Evolutionary conservation across 2,113 vertebrate species (phyloP).

Genomic region (Hirundichthys speculiger): DNA sequence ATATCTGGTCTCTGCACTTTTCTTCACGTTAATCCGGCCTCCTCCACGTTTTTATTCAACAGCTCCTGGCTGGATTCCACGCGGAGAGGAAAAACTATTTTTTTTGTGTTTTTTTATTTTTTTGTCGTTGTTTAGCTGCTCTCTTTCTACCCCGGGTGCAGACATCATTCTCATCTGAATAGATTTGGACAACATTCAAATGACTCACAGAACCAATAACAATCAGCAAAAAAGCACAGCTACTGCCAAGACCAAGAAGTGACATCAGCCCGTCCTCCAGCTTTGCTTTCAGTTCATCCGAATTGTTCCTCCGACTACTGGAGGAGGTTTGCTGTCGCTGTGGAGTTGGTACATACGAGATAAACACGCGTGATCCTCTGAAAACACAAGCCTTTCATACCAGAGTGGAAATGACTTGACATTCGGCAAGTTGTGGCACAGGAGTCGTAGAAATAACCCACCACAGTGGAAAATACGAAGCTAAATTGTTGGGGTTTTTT

Average conservation of each 20-base stretch:
- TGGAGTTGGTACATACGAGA: not conserved
- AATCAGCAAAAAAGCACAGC: conserved; percentile 1
- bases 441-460: not conserved
- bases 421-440: not conserved
- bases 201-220: not conserved
- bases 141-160: not conserved
- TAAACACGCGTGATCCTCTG: not conserved
- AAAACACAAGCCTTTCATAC: conserved; percentile 7
- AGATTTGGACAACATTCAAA: not conserved
- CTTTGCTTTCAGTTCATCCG: not conserved
- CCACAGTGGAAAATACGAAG: no score
- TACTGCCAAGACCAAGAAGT: conserved; percentile 15
- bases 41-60: no score
- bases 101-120: not conserved
- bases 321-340: not conserved
- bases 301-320: not conserved
- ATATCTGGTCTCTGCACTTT: no score
- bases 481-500: not conserved
- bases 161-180: not conserved
- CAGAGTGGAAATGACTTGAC: conserved; percentile 18
- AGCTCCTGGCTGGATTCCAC: no score
- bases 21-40: no score
- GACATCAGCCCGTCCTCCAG: conserved; percentile 3
- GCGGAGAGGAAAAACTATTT: not conserved
- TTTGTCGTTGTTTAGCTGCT: not conserved